Conservation (phyloP, 2,797 vertebrate species). For the Monodelphis domestica region DNA sequence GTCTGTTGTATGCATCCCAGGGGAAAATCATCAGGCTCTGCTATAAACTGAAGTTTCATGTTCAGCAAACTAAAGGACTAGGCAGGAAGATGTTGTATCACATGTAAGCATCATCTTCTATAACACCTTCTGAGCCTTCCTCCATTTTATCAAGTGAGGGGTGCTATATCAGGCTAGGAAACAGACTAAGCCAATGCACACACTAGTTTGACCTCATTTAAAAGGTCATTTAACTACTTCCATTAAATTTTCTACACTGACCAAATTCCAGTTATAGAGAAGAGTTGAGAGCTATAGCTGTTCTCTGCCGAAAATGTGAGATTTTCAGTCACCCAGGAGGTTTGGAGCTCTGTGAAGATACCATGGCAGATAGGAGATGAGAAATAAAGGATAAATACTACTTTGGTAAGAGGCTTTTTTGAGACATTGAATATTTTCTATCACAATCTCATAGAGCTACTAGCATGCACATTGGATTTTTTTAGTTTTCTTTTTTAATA, state of each 20-base stretch:
- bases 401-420: background rate
- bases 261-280: background rate
- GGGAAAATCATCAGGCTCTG: background rate
- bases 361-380: background rate
- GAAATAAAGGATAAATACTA: background rate
- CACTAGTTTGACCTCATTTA: background rate
- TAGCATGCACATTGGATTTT: background rate
- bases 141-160: background rate
- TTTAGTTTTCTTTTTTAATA: background rate
- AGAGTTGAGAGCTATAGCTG: background rate
- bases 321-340: background rate
- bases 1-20: background rate
- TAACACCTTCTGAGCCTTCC: background rate
- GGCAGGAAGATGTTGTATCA: background rate
- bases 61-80: background rate
- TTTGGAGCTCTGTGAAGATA: background rate
- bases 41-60: background rate
- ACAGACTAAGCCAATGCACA: background rate
- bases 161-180: background rate
- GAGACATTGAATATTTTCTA: background rate
- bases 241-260: background rate
- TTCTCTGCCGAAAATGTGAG: background rate
- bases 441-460: background rate
- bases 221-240: background rate
- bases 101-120: background rate